Base-by-base conservation (phyloP, 2,113 vertebrate species). In the Osmerus mordax region DNA sequence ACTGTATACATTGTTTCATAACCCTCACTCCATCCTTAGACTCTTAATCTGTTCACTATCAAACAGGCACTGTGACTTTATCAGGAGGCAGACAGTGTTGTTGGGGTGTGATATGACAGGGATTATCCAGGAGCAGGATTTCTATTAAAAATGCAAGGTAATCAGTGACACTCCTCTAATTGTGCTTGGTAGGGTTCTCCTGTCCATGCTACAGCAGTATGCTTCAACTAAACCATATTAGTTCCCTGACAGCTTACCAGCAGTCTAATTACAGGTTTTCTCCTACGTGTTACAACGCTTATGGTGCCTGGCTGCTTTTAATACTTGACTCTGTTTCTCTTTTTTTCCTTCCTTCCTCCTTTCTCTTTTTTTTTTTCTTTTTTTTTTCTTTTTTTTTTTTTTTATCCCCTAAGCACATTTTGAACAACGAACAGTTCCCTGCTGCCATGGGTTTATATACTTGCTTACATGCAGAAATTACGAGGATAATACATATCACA, bases 241-340 rank as follows among this genome's bases (percentile, higher is more conserved):
- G 51, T 47, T 32, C 32, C 19, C 70, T 85, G 82, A 86, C 81
- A 80, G 72, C 66, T 72, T 51, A 77, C 69, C 25, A 69, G 60
- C 25, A 52, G 68, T 82, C 71, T 84, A 83, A 86, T 87, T 78
- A 85, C 72, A 83, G 80, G 70, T 79, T 79, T 67, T 23, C 32
- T 67, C 64, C 68, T 82, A 68, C 70, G 28, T 76, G 81, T 78
- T 70, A 59, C 63, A 67, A 83, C 67, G 32, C 63, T 74, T 56
- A 74, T 51, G 12, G 65, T 52, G 28, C 51, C 62, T 63, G 29
- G 18, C 25, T 70, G 67, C 67, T 74, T 72, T 68, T 75, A 76
- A 61, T 60, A 73, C 41, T 74, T 52, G 28, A 21, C 53, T 54
- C 41, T 47, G 54, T n/a, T 7, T 56, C 53, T 41, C 13, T 56